Percentiles rank a stretch among this genome's conserved stretches.
Evolutionary conservation across 2,888 invertebrate species (phyloP).

Genomic region (Labia minor): DNA sequence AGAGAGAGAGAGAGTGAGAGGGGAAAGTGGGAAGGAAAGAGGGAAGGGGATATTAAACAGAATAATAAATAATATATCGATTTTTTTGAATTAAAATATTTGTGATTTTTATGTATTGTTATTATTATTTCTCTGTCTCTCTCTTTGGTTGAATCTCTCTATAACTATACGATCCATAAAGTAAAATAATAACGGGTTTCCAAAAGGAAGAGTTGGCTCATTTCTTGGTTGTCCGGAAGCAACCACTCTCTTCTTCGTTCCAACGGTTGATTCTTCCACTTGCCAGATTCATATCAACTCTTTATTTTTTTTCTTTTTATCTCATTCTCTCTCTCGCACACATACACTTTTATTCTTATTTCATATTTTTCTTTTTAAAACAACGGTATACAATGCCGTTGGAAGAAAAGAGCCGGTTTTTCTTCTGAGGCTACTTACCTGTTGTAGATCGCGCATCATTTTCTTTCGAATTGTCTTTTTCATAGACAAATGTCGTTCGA

Average conservation of each 20-base stretch:
- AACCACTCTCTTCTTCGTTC: background rate
- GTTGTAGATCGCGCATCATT: constrained; percentile 72
- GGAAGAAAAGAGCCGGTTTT: background rate
- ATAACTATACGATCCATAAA: background rate
- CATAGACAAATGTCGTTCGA: constrained; percentile 74
- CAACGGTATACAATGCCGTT: too few species aligned
- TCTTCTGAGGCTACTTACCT: constrained; percentile 34
- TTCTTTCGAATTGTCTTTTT: constrained; percentile 77
- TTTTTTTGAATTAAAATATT: too few species aligned
- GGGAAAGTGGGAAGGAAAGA: too few species aligned
- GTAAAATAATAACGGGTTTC: background rate
- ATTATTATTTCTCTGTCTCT: too few species aligned
- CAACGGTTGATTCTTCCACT: background rate
- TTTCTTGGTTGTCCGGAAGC: background rate
- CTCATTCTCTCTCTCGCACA: too few species aligned
- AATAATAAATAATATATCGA: too few species aligned
- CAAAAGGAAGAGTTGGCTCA: constrained; percentile 13
- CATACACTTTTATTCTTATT: too few species aligned
- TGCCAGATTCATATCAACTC: background rate
- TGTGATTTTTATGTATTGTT: too few species aligned
- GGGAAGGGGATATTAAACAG: too few species aligned
- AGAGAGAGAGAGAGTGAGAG: too few species aligned
- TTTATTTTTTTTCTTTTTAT: constrained; percentile 2
- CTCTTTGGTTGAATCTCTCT: too few species aligned
- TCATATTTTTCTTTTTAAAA: too few species aligned